Evolutionary conservation across 1,140 invertebrate species (phyloP), one percentile per base, ranked within the genome.

Genomic region (Ceratina australensis): DNA sequence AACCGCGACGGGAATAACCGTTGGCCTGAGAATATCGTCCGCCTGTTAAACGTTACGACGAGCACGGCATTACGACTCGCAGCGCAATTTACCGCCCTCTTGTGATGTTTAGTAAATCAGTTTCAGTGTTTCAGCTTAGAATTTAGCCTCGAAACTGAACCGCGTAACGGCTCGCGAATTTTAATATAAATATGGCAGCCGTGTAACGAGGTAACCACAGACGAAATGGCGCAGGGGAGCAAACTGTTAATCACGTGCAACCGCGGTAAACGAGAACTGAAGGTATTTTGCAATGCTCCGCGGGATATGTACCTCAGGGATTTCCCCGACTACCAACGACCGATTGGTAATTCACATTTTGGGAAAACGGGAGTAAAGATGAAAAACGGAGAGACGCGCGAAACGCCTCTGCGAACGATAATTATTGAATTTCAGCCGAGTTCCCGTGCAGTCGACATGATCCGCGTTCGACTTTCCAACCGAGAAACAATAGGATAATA

Each of bases 191-290:
- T 54, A 74, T 59, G 71, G 60, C 26, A 33, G 59, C 63, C 61
- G 52, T 69, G 60, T 75, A 72, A 77, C 71, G 67, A 75, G 79
- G 64, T 76, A 86, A 80, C 73, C 82, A 72, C 79, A 76, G 60
- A 61, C 77, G 76, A 79, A 83, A 80, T 72, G 80, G 72, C 72
- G 66, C 74, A 26, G 59, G 72, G 16, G 71, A 73, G 67, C 50
- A 54, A 66, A 59, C 75, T 86, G 78, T 85, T 86, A 85, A 86
- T 85, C 86, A 85, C 76, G 49, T 59, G 68, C 61, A 33, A 83
- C 74, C 78, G n/a, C 60, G 64, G 78, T 66, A 86, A 79, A 84
- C 79, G 72, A 83, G 74, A 56, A 74, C 64, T 63, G 71, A 65
- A 57, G 52, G 54, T 26, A 50, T 82, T 83, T 74, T 72, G 50